Percentiles rank a stretch among this genome's conserved stretches.
Conservation (phyloP, 2,888 invertebrate genomes). For the Thymelicus lineola region DNA sequence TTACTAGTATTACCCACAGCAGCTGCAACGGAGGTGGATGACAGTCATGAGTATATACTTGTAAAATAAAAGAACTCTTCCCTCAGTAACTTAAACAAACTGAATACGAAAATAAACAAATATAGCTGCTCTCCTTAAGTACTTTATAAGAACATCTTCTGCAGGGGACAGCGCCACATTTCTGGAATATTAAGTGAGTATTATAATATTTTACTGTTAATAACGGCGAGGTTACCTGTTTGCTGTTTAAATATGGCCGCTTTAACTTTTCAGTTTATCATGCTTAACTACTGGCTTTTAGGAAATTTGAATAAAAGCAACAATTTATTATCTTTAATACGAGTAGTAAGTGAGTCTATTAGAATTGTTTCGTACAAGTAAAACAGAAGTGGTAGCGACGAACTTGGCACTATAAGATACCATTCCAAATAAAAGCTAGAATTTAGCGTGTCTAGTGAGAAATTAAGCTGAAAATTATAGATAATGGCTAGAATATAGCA, state of each 20-base stretch:
- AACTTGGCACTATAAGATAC: no score
- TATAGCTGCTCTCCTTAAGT: background rate
- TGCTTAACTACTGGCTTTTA: slow-evolving; percentile 10
- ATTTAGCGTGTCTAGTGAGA: no score
- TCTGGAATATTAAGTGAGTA: slow-evolving; percentile 19
- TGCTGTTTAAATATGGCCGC: slow-evolving; percentile 11
- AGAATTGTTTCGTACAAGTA: background rate
- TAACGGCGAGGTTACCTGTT: slow-evolving; percentile 11
- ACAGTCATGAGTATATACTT: no score
- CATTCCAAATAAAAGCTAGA: no score
- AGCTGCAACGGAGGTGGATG: no score
- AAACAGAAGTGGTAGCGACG: no score
- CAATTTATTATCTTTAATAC: background rate
- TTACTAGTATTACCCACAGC: no score
- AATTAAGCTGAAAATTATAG: no score
- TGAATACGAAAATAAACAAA: background rate
- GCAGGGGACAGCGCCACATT: slow-evolving; percentile 15
- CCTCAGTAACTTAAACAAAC: background rate
- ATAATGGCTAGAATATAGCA: no score
- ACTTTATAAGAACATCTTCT: slow-evolving; percentile 3
- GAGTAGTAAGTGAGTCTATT: background rate
- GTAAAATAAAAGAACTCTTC: no score
- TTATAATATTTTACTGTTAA: slow-evolving; percentile 15
- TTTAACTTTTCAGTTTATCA: slow-evolving; percentile 15
- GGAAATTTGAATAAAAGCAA: background rate